Conservation (phyloP, 2,113 vertebrate genomes). For the Sterna hirundo region DNA sequence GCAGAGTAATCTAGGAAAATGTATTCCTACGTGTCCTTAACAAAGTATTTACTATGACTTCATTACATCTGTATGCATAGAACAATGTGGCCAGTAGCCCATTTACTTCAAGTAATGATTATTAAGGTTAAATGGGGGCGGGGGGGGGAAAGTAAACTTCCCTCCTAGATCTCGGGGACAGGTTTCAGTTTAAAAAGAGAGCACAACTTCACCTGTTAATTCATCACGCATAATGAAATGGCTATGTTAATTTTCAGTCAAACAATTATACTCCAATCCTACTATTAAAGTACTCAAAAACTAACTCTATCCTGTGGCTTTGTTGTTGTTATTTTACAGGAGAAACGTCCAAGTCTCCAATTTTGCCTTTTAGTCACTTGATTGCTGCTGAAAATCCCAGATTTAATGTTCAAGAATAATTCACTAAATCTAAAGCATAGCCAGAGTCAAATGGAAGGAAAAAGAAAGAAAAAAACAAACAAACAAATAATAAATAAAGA, state of each 20-base stretch:
- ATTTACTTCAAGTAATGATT: neutral
- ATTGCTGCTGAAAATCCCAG: neutral
- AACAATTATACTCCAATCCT: neutral
- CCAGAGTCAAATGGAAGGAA: neutral
- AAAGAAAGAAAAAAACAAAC: neutral
- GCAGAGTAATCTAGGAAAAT: neutral
- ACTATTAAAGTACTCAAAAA: neutral
- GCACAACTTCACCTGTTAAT: neutral
- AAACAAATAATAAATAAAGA: neutral
- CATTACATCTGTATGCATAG: neutral
- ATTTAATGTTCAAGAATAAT: neutral
- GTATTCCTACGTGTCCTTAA: neutral
- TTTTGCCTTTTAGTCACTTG: neutral
- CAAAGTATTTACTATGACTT: neutral
- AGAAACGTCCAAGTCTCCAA: neutral
- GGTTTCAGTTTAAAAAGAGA: neutral
- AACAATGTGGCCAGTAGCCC: neutral
- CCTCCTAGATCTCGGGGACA: neutral
- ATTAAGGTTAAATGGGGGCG: neutral
- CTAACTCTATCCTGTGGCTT: neutral
- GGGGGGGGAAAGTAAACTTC: neutral
- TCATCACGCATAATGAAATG: neutral
- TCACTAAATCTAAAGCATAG: neutral
- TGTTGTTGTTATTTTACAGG: neutral
- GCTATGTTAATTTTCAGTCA: neutral